Conservation (phyloP, 2,888 invertebrate species). For the Standfussiana lucernea region DNA sequence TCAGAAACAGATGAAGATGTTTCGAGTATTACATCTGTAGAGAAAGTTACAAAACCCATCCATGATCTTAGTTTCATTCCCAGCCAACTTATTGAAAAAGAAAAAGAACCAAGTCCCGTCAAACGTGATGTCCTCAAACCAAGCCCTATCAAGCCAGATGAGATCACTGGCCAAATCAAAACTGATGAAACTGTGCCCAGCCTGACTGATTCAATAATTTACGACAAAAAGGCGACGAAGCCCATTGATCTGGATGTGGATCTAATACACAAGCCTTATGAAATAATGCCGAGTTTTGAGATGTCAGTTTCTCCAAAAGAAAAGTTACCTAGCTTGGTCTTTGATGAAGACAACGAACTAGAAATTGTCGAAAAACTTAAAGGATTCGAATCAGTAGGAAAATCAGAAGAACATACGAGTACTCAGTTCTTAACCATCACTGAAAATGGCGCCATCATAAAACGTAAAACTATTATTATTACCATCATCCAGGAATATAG, state of each 20-base stretch:
- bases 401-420: conserved; percentile 37
- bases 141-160: too few species aligned
- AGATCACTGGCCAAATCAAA: not conserved
- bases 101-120: not conserved
- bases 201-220: not conserved
- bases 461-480: conserved; percentile 24
- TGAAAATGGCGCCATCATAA: conserved; percentile 40
- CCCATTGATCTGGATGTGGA: conserved; percentile 6
- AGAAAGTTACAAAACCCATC: not conserved
- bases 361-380: conserved; percentile 57
- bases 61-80: not conserved
- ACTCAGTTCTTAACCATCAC: conserved; percentile 33
- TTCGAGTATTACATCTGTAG: not conserved
- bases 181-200: conserved; percentile 14
- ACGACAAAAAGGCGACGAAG: not conserved
- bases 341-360: conserved; percentile 47
- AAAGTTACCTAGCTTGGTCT: conserved; percentile 31
- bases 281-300: conserved; percentile 12
- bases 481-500: conserved; percentile 56
- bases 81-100: not conserved
- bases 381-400: conserved; percentile 48
- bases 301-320: conserved; percentile 6
- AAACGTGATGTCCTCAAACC: not conserved
- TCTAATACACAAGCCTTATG: not conserved
- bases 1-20: not conserved